phyloP scores from a whole-genome alignment of 1,140 invertebrate species.

The Rhizoglyphus robini region DNA sequence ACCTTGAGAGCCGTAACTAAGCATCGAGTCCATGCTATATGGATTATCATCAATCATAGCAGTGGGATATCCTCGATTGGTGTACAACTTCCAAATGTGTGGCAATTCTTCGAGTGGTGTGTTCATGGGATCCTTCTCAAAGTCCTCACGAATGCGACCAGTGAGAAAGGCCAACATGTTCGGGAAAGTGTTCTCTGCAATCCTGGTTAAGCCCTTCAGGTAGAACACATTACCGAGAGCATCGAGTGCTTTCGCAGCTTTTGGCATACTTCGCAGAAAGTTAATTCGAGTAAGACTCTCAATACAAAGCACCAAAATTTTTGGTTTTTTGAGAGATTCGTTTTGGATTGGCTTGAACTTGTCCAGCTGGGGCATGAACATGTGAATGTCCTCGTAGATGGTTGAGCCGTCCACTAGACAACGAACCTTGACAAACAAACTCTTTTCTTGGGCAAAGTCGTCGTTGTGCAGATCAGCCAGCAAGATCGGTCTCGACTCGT shows the following conservation, averaged over 20 bases:
- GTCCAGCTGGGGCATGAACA: too few species aligned
- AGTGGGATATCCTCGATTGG: neutral
- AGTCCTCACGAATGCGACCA: neutral
- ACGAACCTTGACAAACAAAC: too few species aligned
- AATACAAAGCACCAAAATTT: neutral
- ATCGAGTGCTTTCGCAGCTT: neutral
- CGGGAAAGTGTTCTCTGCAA: neutral
- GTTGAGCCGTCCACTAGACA: too few species aligned
- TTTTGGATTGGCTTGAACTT: too few species aligned
- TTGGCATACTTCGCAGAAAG: neutral
- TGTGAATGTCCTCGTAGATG: too few species aligned
- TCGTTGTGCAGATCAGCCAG: too few species aligned
- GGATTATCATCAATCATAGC: neutral
- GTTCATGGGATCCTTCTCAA: neutral
- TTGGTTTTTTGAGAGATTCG: too few species aligned
- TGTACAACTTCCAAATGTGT: neutral
- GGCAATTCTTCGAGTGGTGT: too few species aligned
- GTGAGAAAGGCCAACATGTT: neutral
- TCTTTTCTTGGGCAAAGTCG: too few species aligned
- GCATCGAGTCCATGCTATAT: neutral
- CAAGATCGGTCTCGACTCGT: too few species aligned
- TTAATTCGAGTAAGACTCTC: neutral
- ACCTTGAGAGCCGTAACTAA: neutral
- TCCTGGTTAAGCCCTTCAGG: neutral
- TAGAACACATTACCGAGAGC: neutral